Base-by-base conservation (phyloP, 2,888 invertebrate genomes). In the Zelleria hepariella region DNA sequence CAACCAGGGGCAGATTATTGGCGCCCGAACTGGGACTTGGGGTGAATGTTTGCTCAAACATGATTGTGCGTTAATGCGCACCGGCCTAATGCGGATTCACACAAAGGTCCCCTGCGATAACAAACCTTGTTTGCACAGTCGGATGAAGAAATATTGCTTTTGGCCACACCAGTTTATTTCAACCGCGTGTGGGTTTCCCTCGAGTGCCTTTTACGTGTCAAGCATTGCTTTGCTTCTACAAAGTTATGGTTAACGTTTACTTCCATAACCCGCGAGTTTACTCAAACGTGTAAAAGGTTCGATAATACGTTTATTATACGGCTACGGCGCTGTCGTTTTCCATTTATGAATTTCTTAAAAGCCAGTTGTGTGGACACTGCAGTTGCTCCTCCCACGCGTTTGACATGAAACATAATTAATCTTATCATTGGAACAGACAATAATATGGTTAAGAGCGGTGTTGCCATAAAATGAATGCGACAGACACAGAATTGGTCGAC, bases 251-350 rank as follows among this genome's bases (percentile, higher is more conserved):
- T 15, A 7, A 54, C 54, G 26, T 25, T 18, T n/a, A n/a, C n/a
- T n/a, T n/a, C n/a, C 18, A 18, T 23, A 51, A 7, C 20, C 51
- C 51, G 18, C 51, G 51, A 25, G 18, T 26, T 26, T 6, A 54
- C 23, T 51, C 51, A 51, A 23, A 21, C 24, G 23, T 54, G 18
- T 25, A 25, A 51, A 42, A 51, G 25, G 26, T 51, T 51, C 23
- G 54, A 56, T 48, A 47, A 48, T 48, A 20, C 25, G 24, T 47
- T 42, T 54, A 59, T 59, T 78, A 76, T 75, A 75, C 74, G 68
- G 77, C 77, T 77, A 77, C 74, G 76, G 76, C 70, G 73, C 70
- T 72, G 73, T 73, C 42, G 42, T 58, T 27, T 56, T 26, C 52
- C 59, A 25, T 60, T 25, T 58, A 32, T 18, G 15, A 32, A 32